These are phyloP conservation scores for Tachuris rubrigastra DNA, from an alignment of 2,113 vertebrate genomes.

Conservation along the genomic window DNA sequence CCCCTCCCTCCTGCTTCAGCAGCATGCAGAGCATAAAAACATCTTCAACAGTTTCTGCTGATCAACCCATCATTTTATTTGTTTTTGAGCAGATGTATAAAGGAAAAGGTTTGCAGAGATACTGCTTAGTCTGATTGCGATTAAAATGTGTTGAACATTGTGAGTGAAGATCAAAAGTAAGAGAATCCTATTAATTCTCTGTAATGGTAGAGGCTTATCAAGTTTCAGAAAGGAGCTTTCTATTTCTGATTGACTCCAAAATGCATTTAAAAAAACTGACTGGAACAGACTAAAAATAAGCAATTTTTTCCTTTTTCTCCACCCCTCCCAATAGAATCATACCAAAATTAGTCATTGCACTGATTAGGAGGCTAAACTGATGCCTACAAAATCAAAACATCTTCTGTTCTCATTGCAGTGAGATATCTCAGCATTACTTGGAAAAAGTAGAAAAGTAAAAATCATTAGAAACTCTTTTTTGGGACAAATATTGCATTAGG, in stretches of 20 bases:
- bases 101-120: not conserved
- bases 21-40: not conserved
- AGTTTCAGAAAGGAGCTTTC: not conserved
- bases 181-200: not conserved
- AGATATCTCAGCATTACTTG: not conserved
- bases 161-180: not conserved
- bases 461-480: not conserved
- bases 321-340: not conserved
- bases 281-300: not conserved
- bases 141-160: not conserved
- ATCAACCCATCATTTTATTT: not conserved
- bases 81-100: not conserved
- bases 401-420: not conserved
- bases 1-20: not conserved
- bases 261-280: not conserved
- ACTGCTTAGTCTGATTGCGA: not conserved
- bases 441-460: not conserved
- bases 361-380: not conserved
- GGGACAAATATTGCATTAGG: not conserved
- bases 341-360: not conserved
- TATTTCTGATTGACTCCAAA: not conserved
- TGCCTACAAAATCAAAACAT: not conserved
- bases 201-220: not conserved
- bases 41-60: not conserved
- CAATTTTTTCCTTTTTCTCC: not conserved